Conservation (phyloP, 2,888 invertebrate species). For the Dione juno region DNA sequence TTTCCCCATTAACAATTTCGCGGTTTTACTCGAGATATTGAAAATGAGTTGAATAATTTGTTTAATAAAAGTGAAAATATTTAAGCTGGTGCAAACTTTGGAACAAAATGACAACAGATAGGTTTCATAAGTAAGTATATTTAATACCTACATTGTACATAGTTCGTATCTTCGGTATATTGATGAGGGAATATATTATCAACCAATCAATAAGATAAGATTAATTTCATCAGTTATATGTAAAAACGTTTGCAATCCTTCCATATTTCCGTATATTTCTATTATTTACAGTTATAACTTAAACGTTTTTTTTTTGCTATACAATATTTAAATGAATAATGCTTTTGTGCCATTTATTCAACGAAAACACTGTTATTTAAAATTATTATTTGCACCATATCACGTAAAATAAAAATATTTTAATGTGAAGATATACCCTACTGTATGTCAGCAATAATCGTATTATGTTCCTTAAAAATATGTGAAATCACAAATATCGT, state of each 20-base stretch:
- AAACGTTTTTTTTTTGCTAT: background rate
- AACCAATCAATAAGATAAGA: constrained; percentile 57
- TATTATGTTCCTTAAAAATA: background rate
- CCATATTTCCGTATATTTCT: background rate
- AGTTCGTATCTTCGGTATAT: constrained; percentile 38
- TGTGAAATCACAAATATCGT: background rate
- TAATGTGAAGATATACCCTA: background rate
- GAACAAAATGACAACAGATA: constrained; percentile 82
- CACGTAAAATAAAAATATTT: constrained; percentile 28
- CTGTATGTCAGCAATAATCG: background rate
- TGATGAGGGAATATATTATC: constrained; percentile 42
- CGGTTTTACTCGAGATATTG: constrained; percentile 61
- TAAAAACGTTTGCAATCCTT: constrained; percentile 15
- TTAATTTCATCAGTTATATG: constrained; percentile 46
- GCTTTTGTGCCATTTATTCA: constrained; percentile 1
- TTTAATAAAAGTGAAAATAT: constrained; percentile 42
- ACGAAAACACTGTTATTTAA: constrained; percentile 28
- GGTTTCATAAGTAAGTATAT: constrained; percentile 85
- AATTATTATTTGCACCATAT: constrained; percentile 36
- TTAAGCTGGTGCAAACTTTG: constrained; percentile 33
- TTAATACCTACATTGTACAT: constrained; percentile 8
- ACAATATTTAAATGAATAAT: background rate
- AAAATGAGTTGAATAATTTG: constrained; percentile 77
- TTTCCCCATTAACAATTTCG: constrained; percentile 74
- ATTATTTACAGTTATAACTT: background rate